These are phyloP conservation scores for Felis catus DNA, from an alignment of 2,113 vertebrate genomes.

Conservation along the genomic window F.catus_Fca126_mat1.0 CM031416.1:39673001-39673500, in stretches of 20 bases:
- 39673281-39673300: conserved; percentile 83
- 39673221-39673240: conserved; percentile 58
- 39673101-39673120: not conserved
- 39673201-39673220: conserved; percentile 66
- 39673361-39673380: conserved; percentile 92
- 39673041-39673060: conserved; percentile 8
- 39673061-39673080: not conserved
- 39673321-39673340: conserved; percentile 90
- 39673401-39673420: conserved; percentile 95
- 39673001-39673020: conserved; percentile 43
- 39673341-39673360: conserved; percentile 90
- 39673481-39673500: not conserved
- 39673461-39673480: conserved; percentile 46
- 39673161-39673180: not conserved
- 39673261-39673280: conserved; percentile 86
- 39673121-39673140: not conserved
- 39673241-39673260: conserved; percentile 59
- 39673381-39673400: conserved; percentile 93
- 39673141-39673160: not conserved
- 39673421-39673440: conserved; percentile 92
- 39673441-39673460: conserved; percentile 71
- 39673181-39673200: conserved; percentile 57
- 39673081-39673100: not conserved
- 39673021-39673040: conserved; percentile 55
- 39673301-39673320: conserved; percentile 84